These are phyloP conservation scores for Metacarcinus magister DNA, from an alignment of 2,888 invertebrate species.

Conservation along the genomic window DNA sequence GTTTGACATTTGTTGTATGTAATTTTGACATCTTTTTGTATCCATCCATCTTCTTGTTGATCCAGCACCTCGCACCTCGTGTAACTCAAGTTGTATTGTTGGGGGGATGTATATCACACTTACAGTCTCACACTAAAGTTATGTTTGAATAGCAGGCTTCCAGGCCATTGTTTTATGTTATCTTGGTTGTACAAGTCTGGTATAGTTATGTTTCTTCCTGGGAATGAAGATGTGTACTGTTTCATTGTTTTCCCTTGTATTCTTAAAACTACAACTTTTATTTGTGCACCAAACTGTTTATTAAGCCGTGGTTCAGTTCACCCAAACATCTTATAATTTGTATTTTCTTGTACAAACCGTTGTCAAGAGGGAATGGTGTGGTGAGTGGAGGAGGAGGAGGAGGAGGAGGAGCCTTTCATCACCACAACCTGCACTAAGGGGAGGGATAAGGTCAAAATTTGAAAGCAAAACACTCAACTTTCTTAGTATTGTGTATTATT, in stretches of 20 bases:
- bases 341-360: background rate
- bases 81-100: too few relatives aligned
- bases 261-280: background rate
- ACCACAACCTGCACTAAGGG: background rate
- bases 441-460: background rate
- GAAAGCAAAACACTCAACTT: background rate
- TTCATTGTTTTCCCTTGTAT: background rate
- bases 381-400: background rate
- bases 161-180: too few relatives aligned
- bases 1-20: too few relatives aligned
- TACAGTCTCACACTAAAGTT: too few relatives aligned
- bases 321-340: background rate
- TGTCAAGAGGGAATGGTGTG: background rate
- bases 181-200: too few relatives aligned
- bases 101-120: too few relatives aligned
- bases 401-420: too few relatives aligned
- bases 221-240: background rate
- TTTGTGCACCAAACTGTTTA: background rate
- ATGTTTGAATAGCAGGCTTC: too few relatives aligned
- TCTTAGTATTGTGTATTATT: background rate
- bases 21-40: too few relatives aligned
- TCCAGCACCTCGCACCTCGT: too few relatives aligned
- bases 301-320: background rate
- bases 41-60: too few relatives aligned
- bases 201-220: background rate